Evolutionary conservation across 2,888 invertebrate genomes (phyloP).

Genomic region (Campoplex capitator): DNA sequence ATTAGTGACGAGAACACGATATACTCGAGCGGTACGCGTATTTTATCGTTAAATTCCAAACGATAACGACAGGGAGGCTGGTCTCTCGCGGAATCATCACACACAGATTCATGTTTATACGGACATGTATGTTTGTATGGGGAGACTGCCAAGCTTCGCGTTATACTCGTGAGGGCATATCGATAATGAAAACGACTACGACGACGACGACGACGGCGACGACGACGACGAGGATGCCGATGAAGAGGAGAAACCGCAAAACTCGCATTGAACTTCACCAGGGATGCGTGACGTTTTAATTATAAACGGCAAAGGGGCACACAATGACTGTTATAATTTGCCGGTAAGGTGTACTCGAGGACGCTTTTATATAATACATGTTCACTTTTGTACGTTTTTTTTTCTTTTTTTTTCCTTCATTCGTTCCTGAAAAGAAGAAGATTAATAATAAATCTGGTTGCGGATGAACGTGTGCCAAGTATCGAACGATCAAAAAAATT

Average conservation of each 20-base stretch:
- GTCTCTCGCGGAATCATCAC: slow-evolving; percentile 13
- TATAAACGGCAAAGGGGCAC: slow-evolving; percentile 67
- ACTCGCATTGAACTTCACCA: slow-evolving; percentile 65
- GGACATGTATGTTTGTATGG: not conserved
- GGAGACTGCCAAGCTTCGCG: slow-evolving; percentile 35
- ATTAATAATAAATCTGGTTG: slow-evolving; percentile 54
- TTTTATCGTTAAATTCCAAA: slow-evolving; percentile 50
- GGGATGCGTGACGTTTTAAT: slow-evolving; percentile 70
- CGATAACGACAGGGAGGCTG: slow-evolving; percentile 61
- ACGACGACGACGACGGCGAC: slow-evolving; percentile 60
- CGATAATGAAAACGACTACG: slow-evolving; percentile 68
- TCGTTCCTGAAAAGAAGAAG: slow-evolving; percentile 63
- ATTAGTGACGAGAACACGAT: slow-evolving; percentile 59
- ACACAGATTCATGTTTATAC: not conserved
- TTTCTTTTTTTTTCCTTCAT: slow-evolving; percentile 2
- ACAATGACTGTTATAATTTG: slow-evolving; percentile 67
- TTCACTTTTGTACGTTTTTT: slow-evolving; percentile 19
- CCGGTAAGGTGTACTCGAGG: slow-evolving; percentile 63
- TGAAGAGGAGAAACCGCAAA: slow-evolving; percentile 60
- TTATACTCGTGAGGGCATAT: slow-evolving; percentile 55
- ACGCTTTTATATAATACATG: slow-evolving; percentile 36
- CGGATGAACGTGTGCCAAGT: not conserved
- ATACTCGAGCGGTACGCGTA: slow-evolving; percentile 46
- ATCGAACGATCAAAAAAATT: slow-evolving; percentile 32
- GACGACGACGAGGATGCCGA: slow-evolving; percentile 44